Evolutionary conservation across 2,797 vertebrate species (phyloP).

Genomic region (Sciurus carolinensis): DNA sequence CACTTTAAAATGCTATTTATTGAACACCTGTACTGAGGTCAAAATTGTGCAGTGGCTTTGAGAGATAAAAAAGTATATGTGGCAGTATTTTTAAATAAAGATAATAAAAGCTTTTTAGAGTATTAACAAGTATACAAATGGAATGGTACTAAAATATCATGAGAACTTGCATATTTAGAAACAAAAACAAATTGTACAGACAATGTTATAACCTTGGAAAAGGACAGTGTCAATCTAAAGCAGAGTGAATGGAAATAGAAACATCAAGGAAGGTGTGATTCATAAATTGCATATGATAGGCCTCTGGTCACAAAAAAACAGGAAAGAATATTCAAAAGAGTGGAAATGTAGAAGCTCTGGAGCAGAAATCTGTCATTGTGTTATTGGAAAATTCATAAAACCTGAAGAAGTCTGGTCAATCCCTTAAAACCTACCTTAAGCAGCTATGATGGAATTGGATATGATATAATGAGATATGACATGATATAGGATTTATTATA

Average conservation of each 20-base stretch:
- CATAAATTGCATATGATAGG: not conserved
- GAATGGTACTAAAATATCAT: constrained; percentile 26
- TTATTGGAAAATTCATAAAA: constrained; percentile 8
- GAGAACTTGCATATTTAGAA: constrained; percentile 31
- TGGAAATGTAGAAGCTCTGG: not conserved
- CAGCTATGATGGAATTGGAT: not conserved
- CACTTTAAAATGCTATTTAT: not conserved
- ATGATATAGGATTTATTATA: not conserved
- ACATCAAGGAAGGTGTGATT: not conserved
- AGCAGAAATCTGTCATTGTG: not conserved
- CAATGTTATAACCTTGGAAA: constrained; percentile 26
- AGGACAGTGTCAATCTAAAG: not conserved
- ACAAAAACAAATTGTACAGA: not conserved
- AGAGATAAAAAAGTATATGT: not conserved
- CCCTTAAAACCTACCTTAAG: not conserved
- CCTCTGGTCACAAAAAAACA: not conserved
- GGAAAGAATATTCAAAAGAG: not conserved
- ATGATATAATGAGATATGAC: no score
- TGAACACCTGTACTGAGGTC: constrained; percentile 45
- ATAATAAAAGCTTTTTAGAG: not conserved
- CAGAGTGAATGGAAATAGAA: not conserved
- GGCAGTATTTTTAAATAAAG: constrained; percentile 42
- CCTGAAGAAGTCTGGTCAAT: not conserved
- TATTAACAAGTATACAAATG: constrained; percentile 18
- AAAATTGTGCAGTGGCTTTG: not conserved